Base-by-base conservation (phyloP, 1,140 invertebrate genomes). In the Drosophila mayri region DNA sequence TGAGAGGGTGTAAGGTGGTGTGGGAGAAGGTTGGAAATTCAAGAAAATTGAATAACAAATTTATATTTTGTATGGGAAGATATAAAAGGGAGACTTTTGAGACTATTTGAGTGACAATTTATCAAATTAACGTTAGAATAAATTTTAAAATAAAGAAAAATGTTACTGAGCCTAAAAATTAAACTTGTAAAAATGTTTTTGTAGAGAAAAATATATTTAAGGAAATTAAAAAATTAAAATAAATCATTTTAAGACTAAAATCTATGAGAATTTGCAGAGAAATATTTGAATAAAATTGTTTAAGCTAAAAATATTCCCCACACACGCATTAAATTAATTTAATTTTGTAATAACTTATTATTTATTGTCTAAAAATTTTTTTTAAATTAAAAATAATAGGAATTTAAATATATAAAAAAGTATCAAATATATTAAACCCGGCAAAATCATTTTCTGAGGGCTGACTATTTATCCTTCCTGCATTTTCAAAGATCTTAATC, bases 401-500 rank as follows among this genome's bases (percentile, higher is more conserved):
- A 41, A 9, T 18, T n/a, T 1, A n/a, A n/a, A 41, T 41, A 41
- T n/a, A 11, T 11, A 11, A 2, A 0, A 1, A 30, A 5, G 28
- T 49, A n/a, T 3, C 2, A 49, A 49, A 30, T n/a, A 4, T 3
- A 14, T 35, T 9, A 9, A 35, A 32, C 30, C 50, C 32, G 18
- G 30, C 37, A 22, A 8, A 54, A 22, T 16, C 0, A 16, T 1
- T 10, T 52, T 32, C 20, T 22, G 0, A 11, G 18, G 14, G 32
- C 3, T 20, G 0, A 12, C 8, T 14, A 16, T 35, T 4, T 9
- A 20, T 20, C n/a, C 30, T 30, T 20, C 25, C 32, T 57, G 35
- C 25, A 40, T 14, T 16, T 35, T 18, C 1, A 8, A 20, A 66
- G 46, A 68, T 68, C 20, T 6, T 20, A 35, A 68, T 52, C 37